These are phyloP conservation scores for Dascyllus trimaculatus DNA, from an alignment of 2,113 vertebrate genomes.

Conservation along the genomic window DNA sequence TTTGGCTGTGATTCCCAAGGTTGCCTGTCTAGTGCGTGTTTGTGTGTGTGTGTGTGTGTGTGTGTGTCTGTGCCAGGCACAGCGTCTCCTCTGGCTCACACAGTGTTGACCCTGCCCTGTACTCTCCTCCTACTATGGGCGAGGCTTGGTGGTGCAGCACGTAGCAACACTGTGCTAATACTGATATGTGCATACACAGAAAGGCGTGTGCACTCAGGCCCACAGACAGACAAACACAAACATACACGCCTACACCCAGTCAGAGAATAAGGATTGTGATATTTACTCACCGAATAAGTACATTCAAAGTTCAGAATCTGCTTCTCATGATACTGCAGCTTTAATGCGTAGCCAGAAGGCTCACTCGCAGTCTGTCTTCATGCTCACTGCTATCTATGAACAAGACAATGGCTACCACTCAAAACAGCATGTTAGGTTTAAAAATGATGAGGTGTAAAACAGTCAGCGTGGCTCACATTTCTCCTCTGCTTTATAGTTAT, in stretches of 20 bases:
- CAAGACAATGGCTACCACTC: constrained; percentile 46
- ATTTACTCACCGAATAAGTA: constrained; percentile 26
- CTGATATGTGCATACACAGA: constrained; percentile 62
- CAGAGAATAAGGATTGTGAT: constrained; percentile 20
- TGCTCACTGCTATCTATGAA: constrained; percentile 15
- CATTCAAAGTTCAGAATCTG: constrained; percentile 34
- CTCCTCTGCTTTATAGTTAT: constrained; percentile 32
- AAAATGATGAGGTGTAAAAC: constrained; percentile 53
- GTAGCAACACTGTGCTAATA: constrained; percentile 71
- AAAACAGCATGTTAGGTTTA: constrained; percentile 40
- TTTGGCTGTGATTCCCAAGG: constrained; percentile 78
- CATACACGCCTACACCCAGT: constrained; percentile 27
- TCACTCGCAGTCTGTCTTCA: constrained; percentile 6
- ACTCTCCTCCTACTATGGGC: constrained; percentile 79
- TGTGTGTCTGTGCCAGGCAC: constrained; percentile 85
- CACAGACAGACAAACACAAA: constrained; percentile 48
- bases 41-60: constrained; percentile 57
- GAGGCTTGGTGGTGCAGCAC: constrained; percentile 67
- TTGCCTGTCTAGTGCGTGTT: constrained; percentile 58
- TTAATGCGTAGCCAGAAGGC: constrained; percentile 8
- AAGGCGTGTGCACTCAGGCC: constrained; percentile 35
- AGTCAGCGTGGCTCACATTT: constrained; percentile 34
- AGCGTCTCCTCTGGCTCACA: constrained; percentile 76
- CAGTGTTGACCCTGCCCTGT: constrained; percentile 82
- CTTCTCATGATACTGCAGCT: background rate